Evolutionary conservation across 2,113 vertebrate genomes (phyloP).

Genomic region (Podiceps cristatus): DNA sequence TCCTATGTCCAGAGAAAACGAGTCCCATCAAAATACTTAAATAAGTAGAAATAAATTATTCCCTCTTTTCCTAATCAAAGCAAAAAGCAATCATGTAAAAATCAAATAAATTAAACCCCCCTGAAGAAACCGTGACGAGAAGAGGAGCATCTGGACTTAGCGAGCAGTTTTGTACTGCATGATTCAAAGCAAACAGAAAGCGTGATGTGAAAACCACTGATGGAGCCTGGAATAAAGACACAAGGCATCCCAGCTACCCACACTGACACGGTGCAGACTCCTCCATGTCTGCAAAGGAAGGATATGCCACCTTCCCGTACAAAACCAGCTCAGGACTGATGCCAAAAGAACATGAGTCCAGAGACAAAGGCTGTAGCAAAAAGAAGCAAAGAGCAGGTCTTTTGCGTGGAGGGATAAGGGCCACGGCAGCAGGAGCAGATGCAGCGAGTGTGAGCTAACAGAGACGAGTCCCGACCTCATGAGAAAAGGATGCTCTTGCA

Average conservation of each 20-base stretch:
- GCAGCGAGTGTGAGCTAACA: not conserved
- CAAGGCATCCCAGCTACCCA: not conserved
- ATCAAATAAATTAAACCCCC: not conserved
- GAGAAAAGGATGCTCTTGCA: not conserved
- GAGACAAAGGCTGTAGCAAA: not conserved
- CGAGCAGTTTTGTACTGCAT: not conserved
- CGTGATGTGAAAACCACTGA: accelerated
- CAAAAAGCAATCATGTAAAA: not conserved
- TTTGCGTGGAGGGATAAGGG: not conserved
- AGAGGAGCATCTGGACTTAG: not conserved
- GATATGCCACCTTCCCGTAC: not conserved
- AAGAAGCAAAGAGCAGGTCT: not conserved
- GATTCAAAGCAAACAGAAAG: conserved; percentile 2
- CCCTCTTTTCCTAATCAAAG: not conserved
- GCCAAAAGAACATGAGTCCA: not conserved
- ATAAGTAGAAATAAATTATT: conserved; percentile 20
- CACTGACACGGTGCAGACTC: not conserved
- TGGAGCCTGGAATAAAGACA: not conserved
- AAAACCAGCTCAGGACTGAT: not conserved
- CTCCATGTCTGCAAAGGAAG: not conserved
- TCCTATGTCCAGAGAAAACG: not conserved
- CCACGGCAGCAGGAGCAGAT: not conserved
- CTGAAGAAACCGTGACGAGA: not conserved
- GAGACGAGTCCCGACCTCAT: not conserved
- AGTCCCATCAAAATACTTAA: not conserved